Conservation (phyloP, 2,797 vertebrate species). For the Diplodus sargus region DNA sequence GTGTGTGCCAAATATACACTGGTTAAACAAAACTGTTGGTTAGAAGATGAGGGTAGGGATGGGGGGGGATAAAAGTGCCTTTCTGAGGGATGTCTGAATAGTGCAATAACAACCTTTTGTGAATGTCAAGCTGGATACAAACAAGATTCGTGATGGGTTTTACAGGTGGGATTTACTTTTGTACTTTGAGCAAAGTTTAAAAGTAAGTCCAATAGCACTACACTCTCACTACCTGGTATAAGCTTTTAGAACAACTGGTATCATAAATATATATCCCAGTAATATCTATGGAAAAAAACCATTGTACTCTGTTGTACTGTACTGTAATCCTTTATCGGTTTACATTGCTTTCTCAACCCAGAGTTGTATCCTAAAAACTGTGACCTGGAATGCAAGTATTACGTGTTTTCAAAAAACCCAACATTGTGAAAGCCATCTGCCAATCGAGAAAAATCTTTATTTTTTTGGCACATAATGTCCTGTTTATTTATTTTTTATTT, state of each 20-base stretch:
- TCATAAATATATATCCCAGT: constrained; percentile 77
- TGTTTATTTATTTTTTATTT: constrained; percentile 88
- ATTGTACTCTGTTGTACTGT: constrained; percentile 79
- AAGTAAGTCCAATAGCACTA: constrained; percentile 80
- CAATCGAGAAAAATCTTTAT: constrained; percentile 81
- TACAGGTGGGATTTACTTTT: constrained; percentile 71
- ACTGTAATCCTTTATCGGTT: constrained; percentile 83
- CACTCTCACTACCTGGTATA: constrained; percentile 84
- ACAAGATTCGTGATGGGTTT: constrained; percentile 71
- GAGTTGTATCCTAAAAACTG: constrained; percentile 86
- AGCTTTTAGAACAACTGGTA: constrained; percentile 85
- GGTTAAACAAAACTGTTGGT: constrained; percentile 64
- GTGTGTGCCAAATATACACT: constrained; percentile 50
- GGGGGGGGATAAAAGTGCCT: constrained; percentile 84
- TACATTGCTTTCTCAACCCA: constrained; percentile 81
- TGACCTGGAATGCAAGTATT: constrained; percentile 87
- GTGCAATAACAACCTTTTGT: constrained; percentile 87
- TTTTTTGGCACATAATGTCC: constrained; percentile 84
- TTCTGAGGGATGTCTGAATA: constrained; percentile 83
- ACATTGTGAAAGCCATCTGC: constrained; percentile 85
- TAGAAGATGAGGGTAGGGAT: constrained; percentile 49
- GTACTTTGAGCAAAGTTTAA: constrained; percentile 70
- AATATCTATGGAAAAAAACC: constrained; percentile 77
- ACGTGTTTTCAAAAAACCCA: constrained; percentile 78
- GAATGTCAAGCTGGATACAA: constrained; percentile 82